These are phyloP conservation scores for Aleadryas rufinucha DNA, from an alignment of 2,113 vertebrate species.

Conservation along the genomic window DNA sequence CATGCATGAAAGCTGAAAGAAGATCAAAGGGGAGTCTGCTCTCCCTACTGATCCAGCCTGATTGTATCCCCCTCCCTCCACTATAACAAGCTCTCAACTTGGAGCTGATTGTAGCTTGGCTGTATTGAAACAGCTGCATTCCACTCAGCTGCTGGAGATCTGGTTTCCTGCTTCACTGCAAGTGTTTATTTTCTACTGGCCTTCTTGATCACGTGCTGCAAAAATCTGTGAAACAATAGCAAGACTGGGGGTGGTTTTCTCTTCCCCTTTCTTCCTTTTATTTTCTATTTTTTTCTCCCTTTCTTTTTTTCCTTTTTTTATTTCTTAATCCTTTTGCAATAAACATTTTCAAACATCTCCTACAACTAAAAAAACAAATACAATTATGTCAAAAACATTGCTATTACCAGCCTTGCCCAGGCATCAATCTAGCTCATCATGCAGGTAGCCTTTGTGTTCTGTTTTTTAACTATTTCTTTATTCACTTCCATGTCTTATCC, in stretches of 20 bases:
- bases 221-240: slow-evolving; percentile 64
- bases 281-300: background rate
- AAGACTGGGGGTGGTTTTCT: slow-evolving; percentile 33
- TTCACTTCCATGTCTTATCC: slow-evolving; percentile 51
- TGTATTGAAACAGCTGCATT: slow-evolving; percentile 33
- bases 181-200: slow-evolving; percentile 59
- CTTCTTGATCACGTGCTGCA: slow-evolving; percentile 52
- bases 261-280: background rate
- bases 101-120: slow-evolving; percentile 30
- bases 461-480: slow-evolving; percentile 53
- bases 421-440: slow-evolving; percentile 12
- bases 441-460: slow-evolving; percentile 6
- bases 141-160: slow-evolving; percentile 37
- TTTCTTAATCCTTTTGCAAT: slow-evolving; percentile 1
- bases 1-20: slow-evolving; percentile 1
- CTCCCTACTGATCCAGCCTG: background rate
- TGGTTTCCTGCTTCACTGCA: slow-evolving; percentile 55
- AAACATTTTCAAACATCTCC: slow-evolving; percentile 39
- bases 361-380: slow-evolving; percentile 34
- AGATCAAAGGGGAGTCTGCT: slow-evolving; percentile 44
- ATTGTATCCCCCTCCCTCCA: background rate
- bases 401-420: slow-evolving; percentile 1
- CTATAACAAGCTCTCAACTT: slow-evolving; percentile 10
- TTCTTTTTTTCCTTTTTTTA: background rate
- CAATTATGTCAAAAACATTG: slow-evolving; percentile 29